phyloP scores from a whole-genome alignment of 2,888 invertebrate species.

The Thymelicus acteon region DNA sequence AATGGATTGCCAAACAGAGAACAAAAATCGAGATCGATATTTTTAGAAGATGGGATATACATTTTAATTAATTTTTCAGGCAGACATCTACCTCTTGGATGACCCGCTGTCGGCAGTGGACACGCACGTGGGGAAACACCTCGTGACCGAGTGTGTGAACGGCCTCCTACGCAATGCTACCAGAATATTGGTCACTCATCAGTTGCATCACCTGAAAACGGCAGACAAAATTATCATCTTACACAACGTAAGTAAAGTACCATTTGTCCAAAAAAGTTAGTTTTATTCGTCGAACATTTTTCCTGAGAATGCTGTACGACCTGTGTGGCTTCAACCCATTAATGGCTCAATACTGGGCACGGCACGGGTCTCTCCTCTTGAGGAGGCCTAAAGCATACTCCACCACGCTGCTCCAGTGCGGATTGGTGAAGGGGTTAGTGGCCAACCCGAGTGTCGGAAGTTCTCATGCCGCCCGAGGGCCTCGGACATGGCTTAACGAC shows the following conservation, averaged over 20 bases:
- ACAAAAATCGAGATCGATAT: too few species aligned
- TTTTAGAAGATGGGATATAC: too few species aligned
- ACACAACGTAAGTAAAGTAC: conserved; percentile 85
- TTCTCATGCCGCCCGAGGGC: too few species aligned
- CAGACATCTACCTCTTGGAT: conserved; percentile 90
- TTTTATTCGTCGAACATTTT: background rate
- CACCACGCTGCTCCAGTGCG: too few species aligned
- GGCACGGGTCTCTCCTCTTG: too few species aligned
- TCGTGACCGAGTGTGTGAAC: conserved; percentile 88
- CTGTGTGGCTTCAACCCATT: too few species aligned
- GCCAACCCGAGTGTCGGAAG: too few species aligned
- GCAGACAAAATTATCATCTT: conserved; percentile 87
- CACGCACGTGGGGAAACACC: conserved; percentile 88
- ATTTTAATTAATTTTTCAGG: conserved; percentile 56
- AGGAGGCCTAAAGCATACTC: too few species aligned
- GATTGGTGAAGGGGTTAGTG: too few species aligned
- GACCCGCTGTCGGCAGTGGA: conserved; percentile 92
- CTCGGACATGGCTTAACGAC: too few species aligned
- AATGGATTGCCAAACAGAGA: too few species aligned
- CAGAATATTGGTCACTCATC: conserved; percentile 92
- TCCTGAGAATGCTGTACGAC: background rate
- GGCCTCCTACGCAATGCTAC: conserved; percentile 86
- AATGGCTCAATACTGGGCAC: too few species aligned
- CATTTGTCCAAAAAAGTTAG: background rate
- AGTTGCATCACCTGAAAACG: conserved; percentile 90